Evolutionary conservation across 2,113 vertebrate genomes (phyloP).

Genomic region (Lota lota): DNA sequence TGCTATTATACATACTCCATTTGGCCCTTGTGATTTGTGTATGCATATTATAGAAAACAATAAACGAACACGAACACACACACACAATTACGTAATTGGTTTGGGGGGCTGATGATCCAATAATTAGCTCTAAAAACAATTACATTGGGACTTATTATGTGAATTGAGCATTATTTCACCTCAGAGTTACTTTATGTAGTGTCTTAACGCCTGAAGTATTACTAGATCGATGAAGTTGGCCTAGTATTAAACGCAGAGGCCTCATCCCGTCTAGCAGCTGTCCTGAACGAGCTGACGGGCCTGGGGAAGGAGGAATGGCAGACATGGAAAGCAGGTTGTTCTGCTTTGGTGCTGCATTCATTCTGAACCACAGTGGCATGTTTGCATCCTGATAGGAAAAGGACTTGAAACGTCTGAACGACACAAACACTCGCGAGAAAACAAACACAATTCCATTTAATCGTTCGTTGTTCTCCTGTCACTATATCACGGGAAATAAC

Average conservation of each 20-base stretch:
- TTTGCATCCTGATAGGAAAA: conserved; percentile 22
- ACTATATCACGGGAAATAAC: neutral
- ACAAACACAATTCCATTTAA: conserved; percentile 22
- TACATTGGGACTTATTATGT: too few relatives aligned
- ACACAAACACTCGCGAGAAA: conserved; percentile 40
- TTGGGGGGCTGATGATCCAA: too few relatives aligned
- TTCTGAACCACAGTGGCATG: conserved; percentile 31
- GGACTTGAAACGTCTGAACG: conserved; percentile 34
- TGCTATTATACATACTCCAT: too few relatives aligned
- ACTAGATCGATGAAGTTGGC: conserved; percentile 37
- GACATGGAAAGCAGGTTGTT: conserved; percentile 29
- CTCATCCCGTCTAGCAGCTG: conserved; percentile 49
- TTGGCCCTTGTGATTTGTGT: too few relatives aligned
- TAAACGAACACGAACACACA: too few relatives aligned
- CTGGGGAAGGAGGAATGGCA: conserved; percentile 27
- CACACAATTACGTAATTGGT: too few relatives aligned
- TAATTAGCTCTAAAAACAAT: too few relatives aligned
- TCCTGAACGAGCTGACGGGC: conserved; percentile 24
- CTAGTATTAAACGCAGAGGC: conserved; percentile 51
- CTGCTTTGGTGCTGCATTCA: conserved; percentile 22
- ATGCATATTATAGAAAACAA: too few relatives aligned
- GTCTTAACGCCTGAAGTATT: conserved; percentile 21
- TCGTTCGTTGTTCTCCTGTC: conserved; percentile 6
- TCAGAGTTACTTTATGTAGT: too few relatives aligned
- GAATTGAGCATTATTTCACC: too few relatives aligned